Base-by-base conservation (phyloP, 2,888 invertebrate species). In the Tetropium fuscum region DNA sequence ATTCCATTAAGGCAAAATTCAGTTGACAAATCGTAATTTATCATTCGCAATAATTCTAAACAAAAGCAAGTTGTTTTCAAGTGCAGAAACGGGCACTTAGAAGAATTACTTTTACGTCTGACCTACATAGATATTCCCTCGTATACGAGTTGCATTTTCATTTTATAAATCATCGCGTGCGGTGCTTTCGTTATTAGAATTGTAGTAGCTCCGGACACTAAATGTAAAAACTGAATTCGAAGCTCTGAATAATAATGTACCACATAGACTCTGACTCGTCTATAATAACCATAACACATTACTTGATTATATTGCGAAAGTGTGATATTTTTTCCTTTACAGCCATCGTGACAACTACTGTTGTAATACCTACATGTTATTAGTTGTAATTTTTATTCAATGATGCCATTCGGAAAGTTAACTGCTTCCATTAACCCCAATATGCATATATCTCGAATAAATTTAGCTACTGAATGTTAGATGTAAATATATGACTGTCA, bases 111-210 rank as follows among this genome's bases (percentile, higher is more conserved):
- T 47, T 48, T 22, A 25, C 40, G 40, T 25, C 18, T 51, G 51
- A 51, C 51, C 51, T 40, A 40, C 40, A 51, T 49, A 49, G 49
- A 49, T 40, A 51, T 25, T 51, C 16, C 10, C 11, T 15, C 19
- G 19, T 16, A 10, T 22, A 34, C 16, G 40, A 34, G 40, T 27
- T 27, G 51, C 38, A 40, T 18, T 51, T 51, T 38, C 27, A 18
- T 10, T 40, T 25, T 27, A 15, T 13, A 27, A 40, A 11, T 16
- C 13, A 51, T 51, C 51, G 51, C 51, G 51, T 51, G 51, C 34
- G 5, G 10, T 18, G 16, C 51, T 51, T 15, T 16, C 36, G 36
- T 38, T 48, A 22, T 48, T 36, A 36, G 48, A 48, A 48, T 22
- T 11, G 36, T 22, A 48, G 38, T 48, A 22, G 25, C 15, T 36